Evolutionary conservation across 2,888 invertebrate species (phyloP).

Genomic region (Tineola bisselliella): DNA sequence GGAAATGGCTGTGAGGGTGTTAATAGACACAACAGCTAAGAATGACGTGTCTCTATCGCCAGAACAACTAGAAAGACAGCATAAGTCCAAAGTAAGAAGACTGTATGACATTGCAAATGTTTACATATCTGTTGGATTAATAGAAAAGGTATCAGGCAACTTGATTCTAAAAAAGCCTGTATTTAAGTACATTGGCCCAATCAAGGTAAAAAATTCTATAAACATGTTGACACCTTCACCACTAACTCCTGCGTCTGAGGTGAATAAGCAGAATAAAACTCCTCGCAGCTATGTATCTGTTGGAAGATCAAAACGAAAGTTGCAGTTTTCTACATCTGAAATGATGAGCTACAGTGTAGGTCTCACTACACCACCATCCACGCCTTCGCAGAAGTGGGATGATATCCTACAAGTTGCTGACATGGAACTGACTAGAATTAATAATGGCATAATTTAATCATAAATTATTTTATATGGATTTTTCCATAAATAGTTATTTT

Average conservation of each 20-base stretch:
- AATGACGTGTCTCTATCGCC: constrained; percentile 62
- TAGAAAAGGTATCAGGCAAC: constrained; percentile 73
- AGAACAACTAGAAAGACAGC: constrained; percentile 61
- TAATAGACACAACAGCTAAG: constrained; percentile 60
- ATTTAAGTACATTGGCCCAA: constrained; percentile 72
- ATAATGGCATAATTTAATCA: constrained; percentile 33
- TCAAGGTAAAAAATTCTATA: constrained; percentile 38
- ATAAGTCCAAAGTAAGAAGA: constrained; percentile 75
- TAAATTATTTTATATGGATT: neutral
- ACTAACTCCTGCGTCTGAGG: constrained; percentile 35
- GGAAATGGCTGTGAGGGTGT: constrained; percentile 73
- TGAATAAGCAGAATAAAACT: constrained; percentile 34
- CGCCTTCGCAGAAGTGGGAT: constrained; percentile 65
- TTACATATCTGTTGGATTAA: constrained; percentile 76
- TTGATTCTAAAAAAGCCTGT: constrained; percentile 73
- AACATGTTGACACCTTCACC: constrained; percentile 40
- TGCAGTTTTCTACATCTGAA: constrained; percentile 53
- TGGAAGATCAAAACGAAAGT: constrained; percentile 54
- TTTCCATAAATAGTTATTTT: neutral
- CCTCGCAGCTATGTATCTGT: constrained; percentile 42
- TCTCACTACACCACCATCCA: constrained; percentile 51
- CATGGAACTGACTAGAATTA: constrained; percentile 68
- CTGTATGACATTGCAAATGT: constrained; percentile 84
- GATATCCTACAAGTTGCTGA: constrained; percentile 66
- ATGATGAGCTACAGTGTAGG: constrained; percentile 42